Base-by-base conservation (phyloP, 2,113 vertebrate species). In the Illadopsis cleaveri region DNA sequence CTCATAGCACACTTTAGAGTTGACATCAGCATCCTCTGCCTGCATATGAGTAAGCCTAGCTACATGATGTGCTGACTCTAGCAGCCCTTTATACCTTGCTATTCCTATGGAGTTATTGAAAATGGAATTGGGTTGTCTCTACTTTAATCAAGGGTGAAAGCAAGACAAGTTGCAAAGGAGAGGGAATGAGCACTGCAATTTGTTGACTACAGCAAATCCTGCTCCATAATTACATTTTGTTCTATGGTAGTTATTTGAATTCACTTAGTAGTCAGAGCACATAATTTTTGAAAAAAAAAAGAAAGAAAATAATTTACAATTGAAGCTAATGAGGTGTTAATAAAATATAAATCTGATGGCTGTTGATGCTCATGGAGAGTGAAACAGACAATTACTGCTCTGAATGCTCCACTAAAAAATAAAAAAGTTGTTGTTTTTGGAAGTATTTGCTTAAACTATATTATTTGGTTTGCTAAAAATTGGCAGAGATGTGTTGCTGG, bases 311-410 rank as follows among this genome's bases (percentile, higher is more conserved):
- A 65, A 93, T 53, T 88, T 85, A 91, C 69, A 61, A 37, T 80
- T 81, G 12, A 94, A 94, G 79, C 33, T 93, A 95, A 95, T 93
- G 64, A n/a, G 45, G 27, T 91, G 69, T 86, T 92, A 94, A 95
- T 89, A 95, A 94, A 94, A 87, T 81, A 94, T 62, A 93, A 96
- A 93, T 89, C 93, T 92, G 31, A 81, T 88, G 44, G 66, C 30
- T 53, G 51, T 91, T 91, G n/a, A 86, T 68, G 42, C 37, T 89
- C 35, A 24, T 64, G 33, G 45, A 42, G 35, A 92, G 44, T 78
- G 88, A 93, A 96, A 68, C 12, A 85, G 51, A 71, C 17, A 96
- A 90, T 97, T 94, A 89, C 35, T 81, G n/a, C 48, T 92, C 57
- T 75, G 69, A 77, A 47, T 28, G 23, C 72, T 70, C 45, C 30